Percentiles rank a stretch among this genome's conserved stretches.
Conservation (phyloP, 2,888 invertebrate genomes). For the Cephonodes hylas region DNA sequence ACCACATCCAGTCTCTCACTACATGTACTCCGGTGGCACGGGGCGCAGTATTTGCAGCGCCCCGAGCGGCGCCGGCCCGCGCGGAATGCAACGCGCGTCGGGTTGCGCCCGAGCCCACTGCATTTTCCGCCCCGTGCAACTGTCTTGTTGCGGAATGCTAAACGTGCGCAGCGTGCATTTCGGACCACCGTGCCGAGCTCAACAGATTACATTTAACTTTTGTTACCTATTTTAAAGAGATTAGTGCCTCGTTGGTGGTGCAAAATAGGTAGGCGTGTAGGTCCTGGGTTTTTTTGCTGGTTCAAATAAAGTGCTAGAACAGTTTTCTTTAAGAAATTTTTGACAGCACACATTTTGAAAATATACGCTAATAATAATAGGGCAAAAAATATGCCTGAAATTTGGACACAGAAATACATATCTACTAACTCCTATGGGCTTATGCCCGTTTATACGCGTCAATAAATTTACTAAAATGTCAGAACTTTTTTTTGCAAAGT, state of each 20-base stretch:
- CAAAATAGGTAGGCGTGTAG: too few species aligned
- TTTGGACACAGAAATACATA: too few species aligned
- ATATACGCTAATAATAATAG: too few species aligned
- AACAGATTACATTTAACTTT: neutral
- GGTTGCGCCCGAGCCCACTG: constrained; percentile 11
- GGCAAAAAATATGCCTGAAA: too few species aligned
- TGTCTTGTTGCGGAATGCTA: constrained; percentile 12
- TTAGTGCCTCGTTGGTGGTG: neutral
- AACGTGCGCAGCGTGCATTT: constrained; percentile 10
- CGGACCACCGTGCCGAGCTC: neutral
- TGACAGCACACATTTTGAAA: too few species aligned
- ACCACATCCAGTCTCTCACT: neutral
- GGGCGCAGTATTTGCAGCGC: constrained; percentile 3
- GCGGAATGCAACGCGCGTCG: constrained; percentile 9
- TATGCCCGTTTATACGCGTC: too few species aligned
- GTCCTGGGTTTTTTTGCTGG: too few species aligned
- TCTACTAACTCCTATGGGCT: too few species aligned
- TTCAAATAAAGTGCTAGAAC: too few species aligned
- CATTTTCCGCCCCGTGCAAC: constrained; percentile 15
- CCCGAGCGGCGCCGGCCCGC: constrained; percentile 5
- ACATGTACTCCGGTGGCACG: neutral
- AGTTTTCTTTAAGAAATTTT: too few species aligned
- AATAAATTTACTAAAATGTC: too few species aligned
- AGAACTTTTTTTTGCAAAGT: too few species aligned
- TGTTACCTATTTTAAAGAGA: neutral